Evolutionary conservation across 2,113 vertebrate genomes (phyloP), one percentile per base, ranked within the genome.

Genomic region (Cynocephalus volans): DNA sequence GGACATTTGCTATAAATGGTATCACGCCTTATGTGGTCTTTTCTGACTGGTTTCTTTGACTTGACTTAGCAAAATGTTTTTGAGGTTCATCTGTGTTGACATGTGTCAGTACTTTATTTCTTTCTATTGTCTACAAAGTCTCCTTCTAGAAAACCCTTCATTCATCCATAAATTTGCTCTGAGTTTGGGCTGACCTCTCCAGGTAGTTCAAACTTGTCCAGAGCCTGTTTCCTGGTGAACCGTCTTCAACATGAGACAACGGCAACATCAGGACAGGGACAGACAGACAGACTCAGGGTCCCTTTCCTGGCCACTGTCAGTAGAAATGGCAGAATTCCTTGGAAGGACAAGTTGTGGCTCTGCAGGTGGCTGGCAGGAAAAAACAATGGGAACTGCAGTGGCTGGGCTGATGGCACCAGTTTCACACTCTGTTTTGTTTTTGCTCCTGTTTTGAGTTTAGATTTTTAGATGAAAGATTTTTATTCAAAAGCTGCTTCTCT

Each of bases 381-480:
- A 21, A 56, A 52, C 70, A 18, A 33, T 7, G 26, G 50, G 36
- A 1, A 45, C 31, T 23, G 48, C 31, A 17, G 45, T n/a, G 65
- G 28, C 45, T 87, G 54, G 50, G 45, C 75, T 60, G 58, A 60
- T 12, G 18, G 11, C 28, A 31, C 48, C 31, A 41, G 70, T 28
- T 92, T 48, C 41, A 88, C 58, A 3, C 48, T 77, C 81, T 64
- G 72, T 36, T 95, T 92, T 88, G 72, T 58, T 93, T 79, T 90
- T 73, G 41, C 81, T 91, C 84, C 82, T 50, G 6, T 65, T 67
- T 79, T 48, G n/a, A 86, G 52, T 56, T 86, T 76, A 90, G 65
- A 48, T 92, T 95, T 94, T 94, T 64, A 94, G 31, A 93, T n/a
- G 70, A 72, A 85, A 93, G 13, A 0, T 36, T 85, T 92, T 88